These are phyloP conservation scores for Propithecus coquereli DNA, from an alignment of 2,113 vertebrate genomes.

Conservation along the genomic window DNA sequence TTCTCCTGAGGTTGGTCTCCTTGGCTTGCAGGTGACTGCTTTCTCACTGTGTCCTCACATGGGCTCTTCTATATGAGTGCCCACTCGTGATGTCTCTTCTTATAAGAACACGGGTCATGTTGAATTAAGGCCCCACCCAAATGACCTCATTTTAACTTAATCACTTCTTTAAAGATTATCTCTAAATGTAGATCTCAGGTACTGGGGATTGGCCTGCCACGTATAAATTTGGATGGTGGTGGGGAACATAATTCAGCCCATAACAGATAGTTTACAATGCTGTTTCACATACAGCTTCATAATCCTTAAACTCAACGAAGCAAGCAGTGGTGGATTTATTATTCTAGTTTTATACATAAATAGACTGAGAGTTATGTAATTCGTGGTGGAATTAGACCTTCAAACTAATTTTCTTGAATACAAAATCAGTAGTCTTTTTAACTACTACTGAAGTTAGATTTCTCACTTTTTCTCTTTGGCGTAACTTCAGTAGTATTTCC, in stretches of 20 bases:
- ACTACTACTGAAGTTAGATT: not conserved
- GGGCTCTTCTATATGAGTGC: not conserved
- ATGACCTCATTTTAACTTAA: not conserved
- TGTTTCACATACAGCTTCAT: not conserved
- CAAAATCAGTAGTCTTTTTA: not conserved
- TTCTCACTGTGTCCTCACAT: not conserved
- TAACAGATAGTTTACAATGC: not conserved
- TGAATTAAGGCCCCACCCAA: no score
- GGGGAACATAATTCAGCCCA: not conserved
- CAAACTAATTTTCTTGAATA: not conserved
- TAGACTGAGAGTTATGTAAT: not conserved
- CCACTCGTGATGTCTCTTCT: not conserved
- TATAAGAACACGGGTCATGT: not conserved
- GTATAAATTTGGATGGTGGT: not conserved
- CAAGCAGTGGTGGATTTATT: not conserved
- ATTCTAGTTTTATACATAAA: not conserved
- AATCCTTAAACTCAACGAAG: not conserved
- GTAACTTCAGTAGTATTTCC: not conserved
- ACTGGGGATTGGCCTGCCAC: not conserved
- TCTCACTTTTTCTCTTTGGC: not conserved
- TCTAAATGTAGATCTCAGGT: not conserved
- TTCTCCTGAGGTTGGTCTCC: not conserved
- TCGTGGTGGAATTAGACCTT: not conserved
- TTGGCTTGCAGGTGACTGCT: not conserved
- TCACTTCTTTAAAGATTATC: not conserved